Percentiles rank a stretch among this genome's conserved stretches.
These are phyloP conservation scores for Mesoclemmys tuberculata DNA, from an alignment of 2,113 vertebrate genomes.

Conservation along the genomic window DNA sequence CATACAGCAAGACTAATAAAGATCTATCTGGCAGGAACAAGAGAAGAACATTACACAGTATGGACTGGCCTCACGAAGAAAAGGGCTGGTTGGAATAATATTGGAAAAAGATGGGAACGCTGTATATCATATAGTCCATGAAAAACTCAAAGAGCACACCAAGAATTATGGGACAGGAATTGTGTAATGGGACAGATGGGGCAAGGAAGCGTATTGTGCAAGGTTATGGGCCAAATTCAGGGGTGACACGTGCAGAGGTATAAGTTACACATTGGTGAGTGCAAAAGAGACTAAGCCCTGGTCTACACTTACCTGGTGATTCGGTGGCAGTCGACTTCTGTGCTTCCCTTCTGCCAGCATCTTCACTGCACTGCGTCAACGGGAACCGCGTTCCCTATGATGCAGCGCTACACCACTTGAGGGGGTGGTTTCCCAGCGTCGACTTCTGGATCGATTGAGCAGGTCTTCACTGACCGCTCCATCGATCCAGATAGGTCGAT, in stretches of 20 bases:
- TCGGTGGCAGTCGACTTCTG: too few relatives aligned
- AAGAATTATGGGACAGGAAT: conserved; percentile 20
- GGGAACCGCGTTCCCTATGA: too few relatives aligned
- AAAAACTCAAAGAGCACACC: conserved; percentile 38
- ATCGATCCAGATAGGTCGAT: too few relatives aligned
- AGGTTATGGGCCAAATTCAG: conserved; percentile 38
- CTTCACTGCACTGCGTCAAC: too few relatives aligned
- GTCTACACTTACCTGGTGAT: too few relatives aligned
- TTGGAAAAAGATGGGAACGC: conserved; percentile 57
- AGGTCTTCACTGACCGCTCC: too few relatives aligned
- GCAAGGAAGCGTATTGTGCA: not conserved
- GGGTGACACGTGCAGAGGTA: conserved; percentile 6
- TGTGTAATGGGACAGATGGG: conserved; percentile 26
- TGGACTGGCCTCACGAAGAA: conserved; percentile 16
- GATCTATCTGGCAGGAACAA: conserved; percentile 50
- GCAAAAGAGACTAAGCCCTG: not conserved
- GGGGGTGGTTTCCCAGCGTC: too few relatives aligned
- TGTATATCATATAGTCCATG: not conserved
- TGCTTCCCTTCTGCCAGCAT: too few relatives aligned
- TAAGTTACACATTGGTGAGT: not conserved
- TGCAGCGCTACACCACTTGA: too few relatives aligned
- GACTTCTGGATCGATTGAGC: too few relatives aligned
- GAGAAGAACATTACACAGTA: not conserved
- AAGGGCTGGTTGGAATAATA: not conserved
- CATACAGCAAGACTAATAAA: conserved; percentile 48